Evolutionary conservation across 2,797 vertebrate genomes (phyloP), one percentile per base, ranked within the genome.

Genomic region (Anguilla anguilla): DNA sequence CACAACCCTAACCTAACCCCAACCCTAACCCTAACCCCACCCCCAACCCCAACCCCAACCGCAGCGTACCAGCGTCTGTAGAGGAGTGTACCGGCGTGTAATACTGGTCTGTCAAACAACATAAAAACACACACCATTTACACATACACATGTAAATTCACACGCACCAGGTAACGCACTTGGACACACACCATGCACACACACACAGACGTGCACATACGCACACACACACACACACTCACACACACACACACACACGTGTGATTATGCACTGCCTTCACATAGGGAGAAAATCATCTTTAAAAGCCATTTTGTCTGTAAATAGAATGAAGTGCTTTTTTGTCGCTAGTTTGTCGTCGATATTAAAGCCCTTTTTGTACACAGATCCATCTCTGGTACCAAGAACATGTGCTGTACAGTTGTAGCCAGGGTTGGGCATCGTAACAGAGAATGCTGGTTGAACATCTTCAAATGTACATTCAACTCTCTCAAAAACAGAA

Each of bases 261-360:
- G 77, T 46, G 77, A 49, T 81, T 81, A 81, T 81, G 77, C 85
- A 84, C 85, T 77, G 64, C 43, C 49, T 67, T 86, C 43, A 28
- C 59, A 89, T 55, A 69, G 35, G 43, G 39, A 84, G 85, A 84
- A 92, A 92, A 85, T 93, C 94, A 94, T 95, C 93, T 91, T 93
- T 93, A 90, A 88, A 92, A 94, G 90, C 86, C 90, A 88, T 89
- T 83, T 86, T 94, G 93, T 86, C 92, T 95, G 95, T 96, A 95
- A 94, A 96, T 95, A 94, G 90, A 89, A 90, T 86, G 49, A 88
- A 86, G 79, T 88, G 85, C 35, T 59, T 85, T 88, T 77, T 77
- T 88, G 13, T 74, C 67, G 10, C 72, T 77, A 22, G 83, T 61
- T 59, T 64, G 22, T 64, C 19, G 17, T 57, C 53, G n/a, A 17